These are phyloP conservation scores for Alcis repandata DNA, from an alignment of 2,888 invertebrate genomes.

Conservation along the genomic window DNA sequence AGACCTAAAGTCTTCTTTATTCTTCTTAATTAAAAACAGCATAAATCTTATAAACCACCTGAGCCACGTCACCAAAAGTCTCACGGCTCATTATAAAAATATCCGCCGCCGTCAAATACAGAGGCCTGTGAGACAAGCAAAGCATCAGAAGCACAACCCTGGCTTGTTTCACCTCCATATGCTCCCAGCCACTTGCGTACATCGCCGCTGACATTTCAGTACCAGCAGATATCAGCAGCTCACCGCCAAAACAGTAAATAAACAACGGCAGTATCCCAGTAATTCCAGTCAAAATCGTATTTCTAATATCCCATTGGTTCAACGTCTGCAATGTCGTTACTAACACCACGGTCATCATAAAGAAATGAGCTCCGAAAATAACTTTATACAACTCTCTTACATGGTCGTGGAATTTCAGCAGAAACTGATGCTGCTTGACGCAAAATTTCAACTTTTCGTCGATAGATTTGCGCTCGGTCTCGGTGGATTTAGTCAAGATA, in stretches of 20 bases:
- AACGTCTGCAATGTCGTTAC: constrained; percentile 70
- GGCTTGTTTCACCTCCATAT: constrained; percentile 62
- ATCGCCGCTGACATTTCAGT: constrained; percentile 57
- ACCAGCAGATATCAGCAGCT: constrained; percentile 63
- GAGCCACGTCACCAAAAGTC: constrained; percentile 66
- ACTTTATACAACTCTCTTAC: constrained; percentile 59
- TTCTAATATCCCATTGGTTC: constrained; percentile 65
- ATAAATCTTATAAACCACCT: constrained; percentile 70
- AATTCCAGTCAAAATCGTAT: constrained; percentile 63
- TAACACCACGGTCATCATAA: constrained; percentile 67
- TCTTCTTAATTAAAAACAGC: constrained; percentile 67
- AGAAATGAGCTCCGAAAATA: constrained; percentile 67
- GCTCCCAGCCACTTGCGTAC: constrained; percentile 68
- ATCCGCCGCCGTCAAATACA: constrained; percentile 65
- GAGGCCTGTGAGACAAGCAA: constrained; percentile 59
- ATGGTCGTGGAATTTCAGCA: constrained; percentile 59
- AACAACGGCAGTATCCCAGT: constrained; percentile 67
- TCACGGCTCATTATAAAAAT: constrained; percentile 67
- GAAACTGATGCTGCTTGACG: constrained; percentile 66
- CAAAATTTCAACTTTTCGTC: constrained; percentile 61
- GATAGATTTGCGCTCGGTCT: constrained; percentile 39
- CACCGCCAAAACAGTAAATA: constrained; percentile 72
- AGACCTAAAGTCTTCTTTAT: no score
- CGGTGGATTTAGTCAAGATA: constrained; percentile 38
- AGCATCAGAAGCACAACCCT: constrained; percentile 59